Evolutionary conservation across 2,888 invertebrate species (phyloP).

Genomic region (Patella pellucida): DNA sequence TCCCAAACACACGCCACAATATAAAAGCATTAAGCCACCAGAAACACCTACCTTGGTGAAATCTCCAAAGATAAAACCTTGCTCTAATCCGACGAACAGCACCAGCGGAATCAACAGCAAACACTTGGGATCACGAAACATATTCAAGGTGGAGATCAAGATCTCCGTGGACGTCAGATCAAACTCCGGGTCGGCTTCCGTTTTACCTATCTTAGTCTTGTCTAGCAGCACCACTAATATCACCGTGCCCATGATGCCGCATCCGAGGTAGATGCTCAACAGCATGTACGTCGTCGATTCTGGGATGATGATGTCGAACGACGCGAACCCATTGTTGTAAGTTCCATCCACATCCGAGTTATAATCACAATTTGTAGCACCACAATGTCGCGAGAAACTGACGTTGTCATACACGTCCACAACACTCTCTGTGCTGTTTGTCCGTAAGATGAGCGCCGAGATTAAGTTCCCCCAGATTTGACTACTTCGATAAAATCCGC

Average conservation of each 20-base stretch:
- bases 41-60: conserved; percentile 63
- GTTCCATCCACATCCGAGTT: conserved; percentile 37
- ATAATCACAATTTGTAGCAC: conserved; percentile 45
- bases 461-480: conserved; percentile 68
- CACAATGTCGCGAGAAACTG: conserved; percentile 36
- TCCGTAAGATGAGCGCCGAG: conserved; percentile 56
- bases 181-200: conserved; percentile 41
- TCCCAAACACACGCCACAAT: no score
- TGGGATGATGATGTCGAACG: conserved; percentile 42
- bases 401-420: conserved; percentile 10
- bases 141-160: conserved; percentile 57
- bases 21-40: no score
- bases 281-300: conserved; percentile 55
- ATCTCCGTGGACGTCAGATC: conserved; percentile 54
- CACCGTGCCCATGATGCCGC: conserved; percentile 60
- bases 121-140: conserved; percentile 63
- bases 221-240: conserved; percentile 59
- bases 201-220: conserved; percentile 46
- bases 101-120: conserved; percentile 64
- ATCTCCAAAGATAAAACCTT: conserved; percentile 68
- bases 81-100: conserved; percentile 64
- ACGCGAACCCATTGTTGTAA: conserved; percentile 27
- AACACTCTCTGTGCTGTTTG: conserved; percentile 31
- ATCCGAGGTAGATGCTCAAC: conserved; percentile 61
- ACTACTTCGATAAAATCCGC: conserved; percentile 62